Percentiles rank a stretch among this genome's conserved stretches.
These are phyloP conservation scores for Yponomeuta plumbellus DNA, from an alignment of 2,888 invertebrate genomes.

Conservation along the genomic window DNA sequence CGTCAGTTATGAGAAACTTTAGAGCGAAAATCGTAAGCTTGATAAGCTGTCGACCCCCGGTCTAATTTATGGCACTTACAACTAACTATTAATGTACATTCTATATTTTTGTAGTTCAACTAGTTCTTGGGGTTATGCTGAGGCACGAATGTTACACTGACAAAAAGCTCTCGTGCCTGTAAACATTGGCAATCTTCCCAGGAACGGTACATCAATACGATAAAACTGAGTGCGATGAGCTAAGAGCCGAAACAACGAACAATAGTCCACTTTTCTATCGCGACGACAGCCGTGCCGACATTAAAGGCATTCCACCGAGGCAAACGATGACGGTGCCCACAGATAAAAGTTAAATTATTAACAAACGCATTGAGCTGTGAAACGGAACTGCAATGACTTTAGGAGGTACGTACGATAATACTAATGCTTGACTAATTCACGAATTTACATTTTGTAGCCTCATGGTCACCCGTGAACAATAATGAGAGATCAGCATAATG, in stretches of 20 bases:
- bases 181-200: no score
- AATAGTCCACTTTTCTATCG: slow-evolving; percentile 51
- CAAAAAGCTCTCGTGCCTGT: no score
- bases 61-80: no score
- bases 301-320: slow-evolving; percentile 47
- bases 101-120: no score
- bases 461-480: no score
- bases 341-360: slow-evolving; percentile 33
- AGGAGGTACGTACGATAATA: slow-evolving; percentile 22
- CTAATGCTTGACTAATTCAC: no score
- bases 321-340: slow-evolving; percentile 14
- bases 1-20: not conserved
- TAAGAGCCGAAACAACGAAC: slow-evolving; percentile 52
- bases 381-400: slow-evolving; percentile 53
- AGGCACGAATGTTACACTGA: no score
- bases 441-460: no score
- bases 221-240: slow-evolving; percentile 36
- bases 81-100: no score
- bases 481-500: no score
- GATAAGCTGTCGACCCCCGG: not conserved
- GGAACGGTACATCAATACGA: slow-evolving; percentile 17
- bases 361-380: slow-evolving; percentile 62
- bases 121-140: no score
- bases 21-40: not conserved
- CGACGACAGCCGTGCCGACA: slow-evolving; percentile 33